Percentiles rank a stretch among this genome's conserved stretches.
Evolutionary conservation across 2,888 invertebrate species (phyloP).

Genomic region (Mystacides longicornis): DNA sequence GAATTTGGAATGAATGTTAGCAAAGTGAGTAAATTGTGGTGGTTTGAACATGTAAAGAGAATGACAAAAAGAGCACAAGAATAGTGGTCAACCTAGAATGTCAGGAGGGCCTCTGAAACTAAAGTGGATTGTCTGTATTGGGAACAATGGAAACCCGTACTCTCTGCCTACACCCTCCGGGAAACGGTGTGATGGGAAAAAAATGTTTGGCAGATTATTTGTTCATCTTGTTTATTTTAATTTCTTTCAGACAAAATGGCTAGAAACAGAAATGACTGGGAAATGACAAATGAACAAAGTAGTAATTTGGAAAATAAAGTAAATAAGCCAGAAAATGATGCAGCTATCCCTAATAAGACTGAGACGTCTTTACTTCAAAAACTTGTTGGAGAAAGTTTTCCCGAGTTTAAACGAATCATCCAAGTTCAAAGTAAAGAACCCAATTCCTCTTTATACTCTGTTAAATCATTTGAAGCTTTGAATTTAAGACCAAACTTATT

Average conservation of each 20-base stretch:
- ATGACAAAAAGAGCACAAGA: no score
- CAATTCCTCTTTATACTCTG: conserved; percentile 87
- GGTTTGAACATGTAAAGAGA: no score
- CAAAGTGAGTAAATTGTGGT: no score
- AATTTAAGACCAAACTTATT: conserved; percentile 83
- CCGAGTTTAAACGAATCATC: conserved; percentile 78
- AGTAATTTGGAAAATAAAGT: conserved; percentile 34
- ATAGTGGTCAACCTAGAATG: no score
- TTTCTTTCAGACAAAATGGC: conserved; percentile 7
- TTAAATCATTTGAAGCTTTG: conserved; percentile 81
- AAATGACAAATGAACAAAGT: conserved; percentile 35
- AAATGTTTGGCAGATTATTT: no score
- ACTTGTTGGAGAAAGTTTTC: conserved; percentile 81
- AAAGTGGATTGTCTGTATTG: no score
- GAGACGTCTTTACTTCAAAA: conserved; percentile 85
- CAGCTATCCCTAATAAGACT: conserved; percentile 51
- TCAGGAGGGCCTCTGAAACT: no score
- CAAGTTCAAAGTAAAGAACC: conserved; percentile 90
- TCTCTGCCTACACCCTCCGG: no score
- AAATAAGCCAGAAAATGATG: conserved; percentile 18
- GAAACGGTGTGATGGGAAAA: no score
- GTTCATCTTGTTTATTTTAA: neutral
- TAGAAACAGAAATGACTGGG: conserved; percentile 34
- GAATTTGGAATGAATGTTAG: no score
- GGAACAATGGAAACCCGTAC: no score